Evolutionary conservation across 2,888 invertebrate genomes (phyloP).

Genomic region (Eucriotettix oculatus): DNA sequence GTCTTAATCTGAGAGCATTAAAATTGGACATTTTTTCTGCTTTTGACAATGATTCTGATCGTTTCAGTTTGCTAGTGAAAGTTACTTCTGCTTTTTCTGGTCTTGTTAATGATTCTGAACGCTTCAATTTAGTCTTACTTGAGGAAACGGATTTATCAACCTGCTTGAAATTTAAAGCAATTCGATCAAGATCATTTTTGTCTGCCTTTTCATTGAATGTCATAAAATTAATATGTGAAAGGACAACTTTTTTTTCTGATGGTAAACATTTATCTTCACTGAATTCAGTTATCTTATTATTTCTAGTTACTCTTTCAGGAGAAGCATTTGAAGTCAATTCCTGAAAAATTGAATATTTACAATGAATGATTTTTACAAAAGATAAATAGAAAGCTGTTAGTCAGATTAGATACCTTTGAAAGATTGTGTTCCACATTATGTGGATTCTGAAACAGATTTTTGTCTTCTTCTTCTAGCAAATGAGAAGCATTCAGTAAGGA

Average conservation of each 20-base stretch:
- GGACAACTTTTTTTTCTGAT: too few species aligned
- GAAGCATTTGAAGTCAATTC: too few species aligned
- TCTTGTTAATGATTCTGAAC: constrained; percentile 43
- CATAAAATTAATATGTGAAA: too few species aligned
- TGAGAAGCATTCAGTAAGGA: constrained; percentile 36
- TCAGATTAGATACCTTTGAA: too few species aligned
- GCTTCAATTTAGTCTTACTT: constrained; percentile 23
- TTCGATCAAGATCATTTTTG: constrained; percentile 10
- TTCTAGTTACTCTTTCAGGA: too few species aligned
- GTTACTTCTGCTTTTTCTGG: constrained; percentile 25
- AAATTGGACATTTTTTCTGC: constrained; percentile 24
- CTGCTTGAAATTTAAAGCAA: constrained; percentile 43
- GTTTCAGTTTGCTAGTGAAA: constrained; percentile 16
- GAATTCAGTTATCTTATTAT: too few species aligned
- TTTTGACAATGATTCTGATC: constrained; percentile 43
- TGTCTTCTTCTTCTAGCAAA: background rate
- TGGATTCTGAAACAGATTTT: constrained; percentile 27
- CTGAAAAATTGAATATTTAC: too few species aligned
- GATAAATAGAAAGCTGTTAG: too few species aligned
- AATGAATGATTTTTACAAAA: too few species aligned
- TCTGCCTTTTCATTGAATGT: too few species aligned
- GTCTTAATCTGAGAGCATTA: constrained; percentile 23
- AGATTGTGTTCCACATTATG: too few species aligned
- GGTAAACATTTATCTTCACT: too few species aligned
- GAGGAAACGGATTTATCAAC: constrained; percentile 24